Evolutionary conservation across 2,888 invertebrate species (phyloP).

Genomic region (Biston stratarius): DNA sequence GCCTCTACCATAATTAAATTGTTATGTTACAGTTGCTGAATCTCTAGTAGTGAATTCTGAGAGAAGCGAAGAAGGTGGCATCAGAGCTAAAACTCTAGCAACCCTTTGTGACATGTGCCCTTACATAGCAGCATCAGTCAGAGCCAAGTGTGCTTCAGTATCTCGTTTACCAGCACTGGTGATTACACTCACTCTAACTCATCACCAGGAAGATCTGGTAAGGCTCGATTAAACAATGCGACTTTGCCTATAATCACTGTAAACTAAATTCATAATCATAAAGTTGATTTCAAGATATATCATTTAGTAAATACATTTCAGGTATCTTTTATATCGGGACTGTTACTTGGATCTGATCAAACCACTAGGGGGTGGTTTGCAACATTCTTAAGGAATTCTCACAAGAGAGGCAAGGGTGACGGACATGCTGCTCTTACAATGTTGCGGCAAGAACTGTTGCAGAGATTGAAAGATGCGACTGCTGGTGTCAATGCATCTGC

Average conservation of each 20-base stretch:
- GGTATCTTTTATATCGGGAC: constrained; percentile 95
- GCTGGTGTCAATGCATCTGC: constrained; percentile 95
- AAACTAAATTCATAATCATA: not conserved
- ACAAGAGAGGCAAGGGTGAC: constrained; percentile 92
- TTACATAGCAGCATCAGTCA: constrained; percentile 92
- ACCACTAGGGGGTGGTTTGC: constrained; percentile 97
- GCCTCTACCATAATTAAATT: not conserved
- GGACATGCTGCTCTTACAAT: constrained; percentile 88
- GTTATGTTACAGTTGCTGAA: constrained; percentile 88
- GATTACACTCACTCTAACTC: constrained; percentile 92
- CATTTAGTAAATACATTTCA: constrained; percentile 52
- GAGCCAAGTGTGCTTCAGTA: constrained; percentile 95
- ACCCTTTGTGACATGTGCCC: constrained; percentile 96
- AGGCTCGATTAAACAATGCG: constrained; percentile 36
- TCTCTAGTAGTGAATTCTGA: constrained; percentile 95
- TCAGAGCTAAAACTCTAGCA: constrained; percentile 92
- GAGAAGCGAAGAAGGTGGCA: constrained; percentile 94
- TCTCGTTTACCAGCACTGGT: constrained; percentile 96
- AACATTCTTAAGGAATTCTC: constrained; percentile 94
- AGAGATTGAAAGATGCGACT: constrained; percentile 89
- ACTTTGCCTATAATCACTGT: not conserved
- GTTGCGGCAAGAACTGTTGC: constrained; percentile 92
- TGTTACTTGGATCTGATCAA: constrained; percentile 96
- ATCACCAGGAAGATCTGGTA: constrained; percentile 87
- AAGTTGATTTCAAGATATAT: not conserved